A percentile compares a stretch with the other conserved stretches of the same genome.
These are phyloP conservation scores for Tridacna gigas DNA, from an alignment of 2,888 invertebrate genomes.

Conservation along the genomic window DNA sequence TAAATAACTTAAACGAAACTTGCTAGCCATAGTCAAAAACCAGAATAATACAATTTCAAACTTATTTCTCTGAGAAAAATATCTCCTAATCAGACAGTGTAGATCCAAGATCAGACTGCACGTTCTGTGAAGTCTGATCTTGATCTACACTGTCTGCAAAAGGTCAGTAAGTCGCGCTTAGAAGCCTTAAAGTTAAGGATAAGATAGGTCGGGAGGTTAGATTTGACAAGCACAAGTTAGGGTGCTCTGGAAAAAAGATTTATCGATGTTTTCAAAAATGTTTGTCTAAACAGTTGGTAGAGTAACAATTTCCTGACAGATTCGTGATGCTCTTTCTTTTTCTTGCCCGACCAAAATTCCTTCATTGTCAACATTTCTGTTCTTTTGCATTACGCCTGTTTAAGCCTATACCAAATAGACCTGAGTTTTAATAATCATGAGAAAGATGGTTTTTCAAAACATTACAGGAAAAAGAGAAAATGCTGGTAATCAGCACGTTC, in stretches of 20 bases:
- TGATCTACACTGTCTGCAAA: too few relatives aligned
- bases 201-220: neutral
- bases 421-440: neutral
- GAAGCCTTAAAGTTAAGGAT: neutral
- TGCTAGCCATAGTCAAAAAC: too few relatives aligned
- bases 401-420: neutral
- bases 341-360: neutral
- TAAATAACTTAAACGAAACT: too few relatives aligned
- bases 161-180: too few relatives aligned
- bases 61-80: too few relatives aligned
- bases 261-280: conserved; percentile 15
- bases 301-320: neutral
- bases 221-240: neutral
- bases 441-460: neutral
- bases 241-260: neutral
- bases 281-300: neutral
- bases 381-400: neutral
- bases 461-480: neutral
- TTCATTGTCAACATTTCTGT: neutral
- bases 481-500: neutral
- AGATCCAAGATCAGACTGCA: too few relatives aligned
- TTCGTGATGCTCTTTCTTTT: neutral
- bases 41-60: too few relatives aligned
- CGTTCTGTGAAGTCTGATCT: too few relatives aligned
- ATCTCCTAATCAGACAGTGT: too few relatives aligned